Evolutionary conservation across 2,888 invertebrate genomes (phyloP).

Genomic region (Scelioninae gen. 1): DNA sequence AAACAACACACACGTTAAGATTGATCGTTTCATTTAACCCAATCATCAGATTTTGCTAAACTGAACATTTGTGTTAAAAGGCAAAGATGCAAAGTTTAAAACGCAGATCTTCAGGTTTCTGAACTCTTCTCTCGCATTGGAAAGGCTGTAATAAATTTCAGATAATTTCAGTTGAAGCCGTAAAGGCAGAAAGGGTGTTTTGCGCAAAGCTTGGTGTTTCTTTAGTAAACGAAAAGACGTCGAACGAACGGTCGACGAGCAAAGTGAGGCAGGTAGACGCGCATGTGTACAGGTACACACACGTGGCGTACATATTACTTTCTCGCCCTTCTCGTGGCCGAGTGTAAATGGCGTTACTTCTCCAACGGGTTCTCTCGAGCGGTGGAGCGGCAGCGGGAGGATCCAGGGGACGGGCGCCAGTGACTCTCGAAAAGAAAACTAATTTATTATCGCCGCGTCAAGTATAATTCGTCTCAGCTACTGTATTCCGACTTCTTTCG

Average conservation of each 20-base stretch:
- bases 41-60: not conserved
- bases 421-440: conserved; percentile 71
- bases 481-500: conserved; percentile 69
- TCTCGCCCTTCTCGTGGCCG: conserved; percentile 63
- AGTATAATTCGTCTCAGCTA: conserved; percentile 71
- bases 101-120: conserved; percentile 32
- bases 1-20: no score
- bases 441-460: conserved; percentile 71
- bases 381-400: conserved; percentile 60
- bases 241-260: no score
- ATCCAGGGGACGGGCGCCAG: conserved; percentile 69
- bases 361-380: conserved; percentile 61
- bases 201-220: conserved; percentile 59
- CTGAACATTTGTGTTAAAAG: conserved; percentile 24
- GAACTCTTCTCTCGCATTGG: conserved; percentile 39
- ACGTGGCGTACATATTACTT: conserved; percentile 66
- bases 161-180: conserved; percentile 45
- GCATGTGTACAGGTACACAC: conserved; percentile 62
- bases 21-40: no score
- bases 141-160: conserved; percentile 60
- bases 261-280: conserved; percentile 54
- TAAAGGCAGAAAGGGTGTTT: conserved; percentile 55
- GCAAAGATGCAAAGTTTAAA: conserved; percentile 13
- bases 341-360: conserved; percentile 70
- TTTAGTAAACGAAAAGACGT: conserved; percentile 61